Evolutionary conservation across 2,888 invertebrate genomes (phyloP), one percentile per base, ranked within the genome.

Genomic region (Melangyna quadrimaculata): DNA sequence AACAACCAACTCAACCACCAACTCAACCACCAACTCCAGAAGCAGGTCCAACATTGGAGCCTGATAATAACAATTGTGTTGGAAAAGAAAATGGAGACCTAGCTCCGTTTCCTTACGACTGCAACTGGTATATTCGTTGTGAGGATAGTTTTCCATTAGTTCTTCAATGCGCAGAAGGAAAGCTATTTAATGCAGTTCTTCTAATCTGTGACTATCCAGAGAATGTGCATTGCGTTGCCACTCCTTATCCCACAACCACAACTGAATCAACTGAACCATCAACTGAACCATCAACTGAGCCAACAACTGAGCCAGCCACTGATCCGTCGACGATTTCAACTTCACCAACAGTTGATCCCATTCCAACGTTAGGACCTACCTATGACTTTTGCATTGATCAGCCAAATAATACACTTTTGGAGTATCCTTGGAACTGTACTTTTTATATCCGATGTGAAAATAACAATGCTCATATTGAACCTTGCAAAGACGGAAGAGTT

Each of bases 41-140:
- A 8, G 4, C 14, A 3, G 27, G 3, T 7, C 80, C 87, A 7
- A 79, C 84, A 3, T 22, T 89, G 22, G 88, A 88, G 1, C 71
- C 88, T 0, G 88, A 87, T 72, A 84, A 88, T 0, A 40, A 81
- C 4, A 27, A 53, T 0, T 90, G 90, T 14, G 6, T 12, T 0
- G 88, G 65, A 3, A 5, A 61, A n/a, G 71, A 81, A 0, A 87
- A 90, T 48, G 74, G 88, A 3, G 75, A 81, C 0, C 75, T 87
- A 0, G 37, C 88, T 0, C 89, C 91, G 0, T 89, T 89, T 65
- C 88, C 87, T 0, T 88, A 48, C 3, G 87, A 91, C 55, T 91
- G 91, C 17, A 78, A 88, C 0, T 86, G 88, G 87, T 91, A 84
- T 35, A 78, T 91, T 43, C 69, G 80, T 4, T 91, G 90, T 24